Evolutionary conservation across 2,113 vertebrate genomes (phyloP).

Genomic region (Nothobranchius furzeri): DNA sequence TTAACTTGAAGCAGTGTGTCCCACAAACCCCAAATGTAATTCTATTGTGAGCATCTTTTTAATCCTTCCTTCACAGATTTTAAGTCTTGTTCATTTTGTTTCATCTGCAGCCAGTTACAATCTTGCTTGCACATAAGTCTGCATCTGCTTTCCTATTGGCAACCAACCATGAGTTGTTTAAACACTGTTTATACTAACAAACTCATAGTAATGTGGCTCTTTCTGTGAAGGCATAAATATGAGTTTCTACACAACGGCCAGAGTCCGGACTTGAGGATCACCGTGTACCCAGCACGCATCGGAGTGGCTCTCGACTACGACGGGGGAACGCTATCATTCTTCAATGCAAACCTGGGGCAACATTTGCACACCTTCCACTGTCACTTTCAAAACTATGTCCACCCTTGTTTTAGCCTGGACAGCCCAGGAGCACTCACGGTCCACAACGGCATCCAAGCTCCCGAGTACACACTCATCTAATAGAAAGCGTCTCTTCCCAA

Average conservation of each 20-base stretch:
- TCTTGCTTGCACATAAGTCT: conserved; percentile 19
- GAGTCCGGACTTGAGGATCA: conserved; percentile 79
- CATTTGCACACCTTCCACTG: conserved; percentile 87
- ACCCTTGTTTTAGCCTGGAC: conserved; percentile 92
- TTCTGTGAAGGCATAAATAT: conserved; percentile 83
- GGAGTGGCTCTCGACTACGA: conserved; percentile 90
- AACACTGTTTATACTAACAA: too few species aligned
- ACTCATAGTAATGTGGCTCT: not conserved
- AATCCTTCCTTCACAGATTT: conserved; percentile 20
- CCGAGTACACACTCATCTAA: conserved; percentile 56
- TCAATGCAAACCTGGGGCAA: conserved; percentile 85
- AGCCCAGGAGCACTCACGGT: conserved; percentile 85
- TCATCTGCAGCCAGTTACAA: conserved; percentile 31
- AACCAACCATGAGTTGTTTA: not conserved
- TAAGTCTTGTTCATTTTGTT: conserved; percentile 31
- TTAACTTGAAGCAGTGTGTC: conserved; percentile 19
- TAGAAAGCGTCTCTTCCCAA: not conserved
- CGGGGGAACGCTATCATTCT: conserved; percentile 85
- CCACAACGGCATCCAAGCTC: conserved; percentile 77
- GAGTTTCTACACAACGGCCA: conserved; percentile 87
- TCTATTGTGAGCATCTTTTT: conserved; percentile 19
- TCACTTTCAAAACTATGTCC: conserved; percentile 81
- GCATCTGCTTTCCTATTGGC: conserved; percentile 14
- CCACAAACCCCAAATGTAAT: conserved; percentile 18
- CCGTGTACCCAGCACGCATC: conserved; percentile 70